A percentile compares a stretch with the other conserved stretches of the same genome.
These are phyloP conservation scores for Sebastes jordani DNA, from an alignment of 2,797 vertebrate genomes.

Conservation along the genomic window DNA sequence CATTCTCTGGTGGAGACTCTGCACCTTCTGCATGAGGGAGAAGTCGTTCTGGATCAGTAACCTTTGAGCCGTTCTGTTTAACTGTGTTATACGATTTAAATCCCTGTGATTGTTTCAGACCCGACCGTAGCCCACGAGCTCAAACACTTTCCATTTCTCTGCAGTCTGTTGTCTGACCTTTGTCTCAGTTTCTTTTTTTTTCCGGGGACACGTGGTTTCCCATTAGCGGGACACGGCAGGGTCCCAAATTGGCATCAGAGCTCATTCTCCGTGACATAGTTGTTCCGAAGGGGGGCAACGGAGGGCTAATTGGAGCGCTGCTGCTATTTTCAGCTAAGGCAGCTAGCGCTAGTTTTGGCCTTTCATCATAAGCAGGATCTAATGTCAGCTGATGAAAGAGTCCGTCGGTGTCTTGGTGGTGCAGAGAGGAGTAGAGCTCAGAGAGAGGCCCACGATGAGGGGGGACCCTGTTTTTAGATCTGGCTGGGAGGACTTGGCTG, in stretches of 20 bases:
- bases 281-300: conserved; percentile 44
- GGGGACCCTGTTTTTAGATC: conserved; percentile 7
- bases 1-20: not conserved
- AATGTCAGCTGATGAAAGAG: conserved; percentile 56
- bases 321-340: conserved; percentile 69
- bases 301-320: conserved; percentile 67
- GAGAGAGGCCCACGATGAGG: not conserved
- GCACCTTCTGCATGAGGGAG: not conserved
- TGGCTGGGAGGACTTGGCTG: not conserved
- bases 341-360: conserved; percentile 48
- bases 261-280: conserved; percentile 50
- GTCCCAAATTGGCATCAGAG: conserved; percentile 41
- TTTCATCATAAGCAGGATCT: conserved; percentile 56
- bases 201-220: conserved; percentile 15
- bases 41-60: not conserved
- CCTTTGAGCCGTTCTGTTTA: not conserved
- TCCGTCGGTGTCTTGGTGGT: not conserved
- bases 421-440: not conserved
- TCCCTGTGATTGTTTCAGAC: not conserved
- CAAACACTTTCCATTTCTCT: not conserved
- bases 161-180: conserved; percentile 24
- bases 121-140: not conserved
- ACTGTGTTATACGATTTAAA: not conserved
- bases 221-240: conserved; percentile 13
- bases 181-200: not conserved